Evolutionary conservation across 1,140 invertebrate species (phyloP), one percentile per base, ranked within the genome.

Genomic region (Diploscapter pachys): DNA sequence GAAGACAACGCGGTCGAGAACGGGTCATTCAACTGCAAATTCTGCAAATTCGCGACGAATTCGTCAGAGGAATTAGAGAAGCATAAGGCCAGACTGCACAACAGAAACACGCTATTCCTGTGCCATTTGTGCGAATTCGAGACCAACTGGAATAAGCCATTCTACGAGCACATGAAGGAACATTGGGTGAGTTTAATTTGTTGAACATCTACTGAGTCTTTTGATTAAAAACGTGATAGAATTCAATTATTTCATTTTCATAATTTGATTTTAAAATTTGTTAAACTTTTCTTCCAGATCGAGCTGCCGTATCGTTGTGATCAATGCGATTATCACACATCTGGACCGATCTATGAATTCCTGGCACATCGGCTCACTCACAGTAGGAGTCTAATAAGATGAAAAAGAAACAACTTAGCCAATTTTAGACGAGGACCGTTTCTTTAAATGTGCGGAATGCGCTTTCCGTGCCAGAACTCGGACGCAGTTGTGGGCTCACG

Each of bases 51-150:
- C 49, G 71, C 71, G 50, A 67, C 52, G 11, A 68, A 52, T 48
- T 48, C 56, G 51, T 52, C 53, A n/a, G 66, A 68, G 62, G 71
- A 72, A 53, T n/a, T 76, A 6, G 63, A 76, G 52, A 71, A 66
- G n/a, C 75, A 76, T 65, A 72, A 56, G 11, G 75, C 75, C 9
- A 62, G 69, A 1, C 31, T 62, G 9, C 75, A 76, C 64, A 71
- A 78, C 11, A 70, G 89, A 79, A 89, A 89, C 83, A 87, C 89
- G 11, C 88, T 89, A n/a, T 90, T 89, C 77, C 88, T 88, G 68
- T 91, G 90, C 85, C 87, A 88, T 53, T 81, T 90, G 52, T 91
- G 91, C 86, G 86, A 88, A 31, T 91, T 90, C 85, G 89, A 89
- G 55, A 90, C 89, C 76, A 89, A 89, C 78, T 91, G 89, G 87